Evolutionary conservation across 2,888 invertebrate species (phyloP).

Genomic region (Lepidocyrtoides sp.): DNA sequence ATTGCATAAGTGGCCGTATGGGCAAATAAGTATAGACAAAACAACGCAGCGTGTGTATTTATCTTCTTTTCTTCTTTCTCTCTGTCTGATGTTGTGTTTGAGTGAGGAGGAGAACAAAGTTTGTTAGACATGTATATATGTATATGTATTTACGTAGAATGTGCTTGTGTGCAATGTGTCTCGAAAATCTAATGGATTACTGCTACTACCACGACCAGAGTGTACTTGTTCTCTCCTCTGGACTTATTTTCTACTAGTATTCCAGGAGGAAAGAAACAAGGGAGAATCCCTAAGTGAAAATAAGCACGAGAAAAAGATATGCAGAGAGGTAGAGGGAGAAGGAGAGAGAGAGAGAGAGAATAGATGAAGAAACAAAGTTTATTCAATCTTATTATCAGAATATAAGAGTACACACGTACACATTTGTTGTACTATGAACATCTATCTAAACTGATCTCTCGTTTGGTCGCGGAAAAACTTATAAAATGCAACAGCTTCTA

Average conservation of each 20-base stretch:
- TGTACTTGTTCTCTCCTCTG: too few species aligned
- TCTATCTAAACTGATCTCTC: conserved; percentile 29
- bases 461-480: background rate
- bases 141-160: background rate
- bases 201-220: background rate
- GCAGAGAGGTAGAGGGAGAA: background rate
- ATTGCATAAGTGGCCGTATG: conserved; percentile 42
- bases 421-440: background rate
- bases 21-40: conserved; percentile 4
- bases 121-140: background rate
- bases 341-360: conserved; percentile 22
- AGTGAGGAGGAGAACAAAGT: background rate
- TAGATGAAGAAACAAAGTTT: conserved; percentile 67
- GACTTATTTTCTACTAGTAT: too few species aligned
- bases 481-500: conserved; percentile 69
- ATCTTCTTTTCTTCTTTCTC: conserved; percentile 28
- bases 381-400: conserved; percentile 69
- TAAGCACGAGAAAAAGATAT: background rate
- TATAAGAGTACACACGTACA: background rate
- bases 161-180: conserved; percentile 55
- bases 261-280: background rate
- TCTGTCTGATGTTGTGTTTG: background rate
- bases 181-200: conserved; percentile 74
- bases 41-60: conserved; percentile 30
- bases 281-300: background rate